Evolutionary conservation across 2,797 vertebrate genomes (phyloP).

Genomic region (Microctenopoma stevenorrisi): DNA sequence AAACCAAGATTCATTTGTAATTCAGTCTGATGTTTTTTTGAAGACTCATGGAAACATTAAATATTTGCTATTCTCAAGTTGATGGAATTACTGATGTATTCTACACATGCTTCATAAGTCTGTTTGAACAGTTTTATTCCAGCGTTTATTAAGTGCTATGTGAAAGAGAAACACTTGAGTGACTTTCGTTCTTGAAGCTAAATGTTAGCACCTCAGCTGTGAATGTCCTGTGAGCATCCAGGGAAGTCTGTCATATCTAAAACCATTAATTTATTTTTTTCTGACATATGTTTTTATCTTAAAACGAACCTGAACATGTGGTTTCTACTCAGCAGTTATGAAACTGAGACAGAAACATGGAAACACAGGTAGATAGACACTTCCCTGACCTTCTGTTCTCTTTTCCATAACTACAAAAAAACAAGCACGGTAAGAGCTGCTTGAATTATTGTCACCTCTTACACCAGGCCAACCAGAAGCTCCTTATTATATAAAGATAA

Average conservation of each 20-base stretch:
- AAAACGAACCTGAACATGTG: too few species aligned
- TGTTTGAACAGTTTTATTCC: conserved; percentile 18
- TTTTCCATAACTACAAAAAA: too few species aligned
- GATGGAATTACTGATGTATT: conserved; percentile 1
- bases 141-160: conserved; percentile 1
- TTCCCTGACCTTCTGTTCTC: too few species aligned
- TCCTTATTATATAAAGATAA: too few species aligned
- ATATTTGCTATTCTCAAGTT: conserved; percentile 21
- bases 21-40: conserved; percentile 12
- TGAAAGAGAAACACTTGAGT: background rate
- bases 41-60: conserved; percentile 7
- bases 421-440: too few species aligned
- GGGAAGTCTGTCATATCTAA: background rate
- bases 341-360: too few species aligned
- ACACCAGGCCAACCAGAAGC: too few species aligned
- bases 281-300: background rate
- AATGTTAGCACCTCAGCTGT: background rate
- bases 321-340: too few species aligned
- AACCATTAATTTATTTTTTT: background rate
- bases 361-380: too few species aligned
- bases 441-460: background rate
- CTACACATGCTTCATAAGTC: background rate
- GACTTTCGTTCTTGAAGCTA: background rate
- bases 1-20: conserved; percentile 2
- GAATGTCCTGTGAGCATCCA: background rate